Percentiles rank a stretch among this genome's conserved stretches.
phyloP scores from a whole-genome alignment of 1,140 invertebrate genomes.

The Arctopsyche grandis region DNA sequence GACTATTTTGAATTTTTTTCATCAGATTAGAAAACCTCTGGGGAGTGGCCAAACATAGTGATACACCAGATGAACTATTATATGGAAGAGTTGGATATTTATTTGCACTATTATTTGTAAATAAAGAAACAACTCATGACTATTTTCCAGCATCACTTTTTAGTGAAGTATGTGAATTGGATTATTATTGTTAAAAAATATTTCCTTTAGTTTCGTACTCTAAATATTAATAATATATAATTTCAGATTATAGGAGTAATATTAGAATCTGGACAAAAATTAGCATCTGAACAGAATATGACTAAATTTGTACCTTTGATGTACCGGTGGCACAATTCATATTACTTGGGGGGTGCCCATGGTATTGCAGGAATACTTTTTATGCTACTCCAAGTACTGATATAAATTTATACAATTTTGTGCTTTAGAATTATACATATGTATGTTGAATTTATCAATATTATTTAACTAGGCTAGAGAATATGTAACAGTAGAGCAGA shows the following conservation, averaged over 20 bases:
- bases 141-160: constrained; percentile 61
- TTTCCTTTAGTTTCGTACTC: neutral
- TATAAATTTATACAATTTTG: constrained; percentile 37
- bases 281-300: constrained; percentile 60
- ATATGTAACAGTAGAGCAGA: constrained; percentile 67
- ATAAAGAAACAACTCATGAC: constrained; percentile 67
- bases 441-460: too few relatives aligned
- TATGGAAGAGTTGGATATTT: constrained; percentile 88
- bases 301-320: constrained; percentile 73
- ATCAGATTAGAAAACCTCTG: constrained; percentile 67
- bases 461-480: constrained; percentile 65
- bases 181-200: neutral
- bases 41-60: constrained; percentile 64
- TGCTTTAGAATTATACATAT: constrained; percentile 44
- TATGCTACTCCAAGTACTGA: constrained; percentile 77
- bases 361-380: constrained; percentile 87
- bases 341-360: constrained; percentile 90
- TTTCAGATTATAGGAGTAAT: constrained; percentile 73
- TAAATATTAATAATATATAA: constrained; percentile 31
- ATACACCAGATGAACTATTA: constrained; percentile 82
- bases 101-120: constrained; percentile 79
- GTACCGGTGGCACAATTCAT: constrained; percentile 89
- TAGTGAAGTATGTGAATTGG: constrained; percentile 53
- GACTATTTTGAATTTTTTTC: constrained; percentile 31
- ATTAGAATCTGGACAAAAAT: constrained; percentile 73